phyloP scores from a whole-genome alignment of 2,113 vertebrate species.

The Embiotoca jacksoni region DNA sequence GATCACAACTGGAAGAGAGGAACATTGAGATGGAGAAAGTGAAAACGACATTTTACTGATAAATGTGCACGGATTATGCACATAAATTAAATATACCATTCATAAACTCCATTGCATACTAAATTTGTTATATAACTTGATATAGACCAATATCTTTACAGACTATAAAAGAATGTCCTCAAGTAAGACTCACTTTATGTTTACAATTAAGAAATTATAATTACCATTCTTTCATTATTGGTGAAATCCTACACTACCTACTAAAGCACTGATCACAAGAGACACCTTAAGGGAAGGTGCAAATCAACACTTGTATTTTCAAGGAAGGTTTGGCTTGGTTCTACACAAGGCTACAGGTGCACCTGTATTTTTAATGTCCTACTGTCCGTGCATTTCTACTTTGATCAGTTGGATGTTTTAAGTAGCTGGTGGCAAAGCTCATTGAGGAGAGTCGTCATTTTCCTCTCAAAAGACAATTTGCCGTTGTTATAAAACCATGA shows the following conservation, averaged over 20 bases:
- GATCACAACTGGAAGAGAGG: not conserved
- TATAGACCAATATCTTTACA: not conserved
- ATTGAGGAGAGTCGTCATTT: not conserved
- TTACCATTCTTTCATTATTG: not conserved
- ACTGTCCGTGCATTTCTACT: not conserved
- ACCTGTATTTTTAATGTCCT: not conserved
- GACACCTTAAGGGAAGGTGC: too few species aligned
- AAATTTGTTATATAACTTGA: not conserved
- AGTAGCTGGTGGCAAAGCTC: not conserved
- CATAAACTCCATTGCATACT: not conserved
- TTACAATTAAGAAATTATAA: not conserved
- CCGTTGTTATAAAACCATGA: constrained; percentile 3
- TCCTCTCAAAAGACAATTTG: constrained; percentile 1
- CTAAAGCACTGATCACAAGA: too few species aligned
- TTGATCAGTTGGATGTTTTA: not conserved
- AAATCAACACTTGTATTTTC: too few species aligned
- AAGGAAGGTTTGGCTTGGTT: too few species aligned
- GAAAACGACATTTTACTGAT: not conserved
- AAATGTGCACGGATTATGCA: not conserved
- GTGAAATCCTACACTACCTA: too few species aligned
- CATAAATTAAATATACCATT: not conserved
- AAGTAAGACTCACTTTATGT: not conserved
- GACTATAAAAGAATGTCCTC: not conserved
- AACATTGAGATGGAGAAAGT: not conserved
- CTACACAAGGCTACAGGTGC: not conserved